Evolutionary conservation across 2,113 vertebrate species (phyloP).

Genomic region (Platysternon megacephalum): DNA sequence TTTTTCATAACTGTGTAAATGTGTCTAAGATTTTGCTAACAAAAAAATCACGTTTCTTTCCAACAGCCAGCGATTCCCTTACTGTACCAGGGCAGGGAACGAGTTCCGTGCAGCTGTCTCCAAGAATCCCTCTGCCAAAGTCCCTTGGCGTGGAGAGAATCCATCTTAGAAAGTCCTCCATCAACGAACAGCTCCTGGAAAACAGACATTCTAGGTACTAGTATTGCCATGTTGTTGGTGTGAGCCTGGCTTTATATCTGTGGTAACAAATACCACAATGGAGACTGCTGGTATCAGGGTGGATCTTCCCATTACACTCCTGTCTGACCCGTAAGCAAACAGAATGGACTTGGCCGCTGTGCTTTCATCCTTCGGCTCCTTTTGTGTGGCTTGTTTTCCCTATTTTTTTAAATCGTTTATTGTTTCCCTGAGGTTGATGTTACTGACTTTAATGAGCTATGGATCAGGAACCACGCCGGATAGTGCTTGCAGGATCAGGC

Average conservation of each 20-base stretch:
- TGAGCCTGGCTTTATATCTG: fast-evolving
- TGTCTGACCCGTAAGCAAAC: not conserved
- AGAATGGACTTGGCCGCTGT: fast-evolving
- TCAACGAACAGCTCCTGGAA: conserved; percentile 79
- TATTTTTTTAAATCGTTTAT: not conserved
- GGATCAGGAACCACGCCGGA: not conserved
- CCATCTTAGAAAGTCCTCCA: conserved; percentile 82
- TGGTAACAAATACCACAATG: fast-evolving
- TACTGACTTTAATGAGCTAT: not conserved
- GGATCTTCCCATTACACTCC: not conserved
- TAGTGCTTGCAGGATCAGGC: not conserved
- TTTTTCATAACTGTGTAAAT: not conserved
- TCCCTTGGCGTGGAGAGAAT: conserved; percentile 82
- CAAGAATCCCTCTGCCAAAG: conserved; percentile 86
- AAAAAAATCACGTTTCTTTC: not conserved
- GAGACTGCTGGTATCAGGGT: not conserved
- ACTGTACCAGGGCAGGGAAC: conserved; percentile 79
- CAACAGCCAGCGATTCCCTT: conserved; percentile 79
- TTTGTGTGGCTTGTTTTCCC: not conserved
- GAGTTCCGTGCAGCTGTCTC: conserved; percentile 89
- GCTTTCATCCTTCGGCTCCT: not conserved
- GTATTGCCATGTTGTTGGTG: fast-evolving
- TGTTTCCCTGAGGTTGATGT: not conserved
- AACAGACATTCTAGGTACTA: conserved; percentile 77
- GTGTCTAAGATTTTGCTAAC: not conserved